Evolutionary conservation across 2,888 invertebrate genomes (phyloP), one percentile per base, ranked within the genome.

Genomic region (Drosophila crucigera): DNA sequence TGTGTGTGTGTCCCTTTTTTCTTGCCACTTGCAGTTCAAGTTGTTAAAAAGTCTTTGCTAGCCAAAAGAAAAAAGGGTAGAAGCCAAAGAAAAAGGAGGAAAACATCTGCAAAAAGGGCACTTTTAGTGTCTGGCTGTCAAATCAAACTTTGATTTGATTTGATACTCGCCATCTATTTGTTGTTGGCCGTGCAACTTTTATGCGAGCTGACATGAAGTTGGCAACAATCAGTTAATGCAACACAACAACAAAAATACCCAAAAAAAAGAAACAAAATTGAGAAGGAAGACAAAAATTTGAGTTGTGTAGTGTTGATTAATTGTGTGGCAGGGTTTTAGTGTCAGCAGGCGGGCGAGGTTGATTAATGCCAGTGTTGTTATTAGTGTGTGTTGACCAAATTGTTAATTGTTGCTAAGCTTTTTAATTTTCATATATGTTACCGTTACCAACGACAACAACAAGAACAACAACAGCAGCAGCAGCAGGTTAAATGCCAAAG

Each of bases 81-180:
- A 47, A 28, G 25, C 47, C 2, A 9, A 25, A 25, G 47, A 25
- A 16, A 16, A 47, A 25, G 2, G 47, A 25, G 47, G 16, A 47
- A 25, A 16, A 47, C 47, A 25, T 47, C 47, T 25, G 16, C 47
- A 47, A 47, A 47, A 67, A 61, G 65, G 68, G 68, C 25, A 66
- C 66, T 31, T 37, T 33, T 54, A 64, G 73, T 79, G 89, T 83
- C 84, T 86, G 84, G 74, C 85, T 89, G 85, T 85, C 85, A 86
- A 84, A 89, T 89, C 82, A 78, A 85, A 85, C 84, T 85, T 85
- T 85, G 85, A 88, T 88, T 88, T 88, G 85, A 85, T 84, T 84
- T 84, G 82, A 89, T 85, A 76, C 78, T 76, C 70, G 54, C 56
- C 41, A 7, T 30, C n/a, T 25, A 28, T 50, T 30, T 50, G 41